Evolutionary conservation across 2,797 vertebrate genomes (phyloP), one percentile per base, ranked within the genome.

Genomic region (Pangasius sanitwongsei): DNA sequence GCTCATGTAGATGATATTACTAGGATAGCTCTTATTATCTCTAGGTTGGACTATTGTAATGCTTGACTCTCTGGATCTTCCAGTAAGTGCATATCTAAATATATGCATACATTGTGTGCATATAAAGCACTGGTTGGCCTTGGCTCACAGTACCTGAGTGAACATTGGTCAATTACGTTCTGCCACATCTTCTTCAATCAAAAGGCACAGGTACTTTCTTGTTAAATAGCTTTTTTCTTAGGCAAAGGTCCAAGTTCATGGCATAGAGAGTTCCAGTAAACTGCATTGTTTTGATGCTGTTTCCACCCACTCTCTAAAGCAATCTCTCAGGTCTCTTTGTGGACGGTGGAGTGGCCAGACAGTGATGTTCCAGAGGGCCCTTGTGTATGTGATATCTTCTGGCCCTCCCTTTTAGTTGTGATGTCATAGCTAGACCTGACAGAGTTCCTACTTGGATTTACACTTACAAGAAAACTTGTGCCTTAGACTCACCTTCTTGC

Each of bases 391-490:
- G 44, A 78, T 78, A 53, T 78, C 75, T 78, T 20, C 4, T 31
- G 25, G 13, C 25, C 6, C 50, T 53, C 15, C 28, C 3, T 55
- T 48, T 75, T 48, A 28, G 41, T 48, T 31, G 75, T 53, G 50
- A 50, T 55, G n/a, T 31, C 48, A 53, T 53, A 78, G 16, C 28
- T 18, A 80, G 6, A 20, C 28, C 75, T 77, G n/a, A 28, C 37
- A 48, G 41, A 75, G 72, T 75, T 48, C 48, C 50, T 80, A 31
- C 6, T 31, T 80, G 16, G 75, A 80, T 55, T 80, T 80, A 80
- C 50, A 25, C 41, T 44, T 55, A 8, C 20, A 2, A 78, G 18
- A 78, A 78, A 55, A 20, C 2, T 31, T 55, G 20, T 55, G 7
- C n/a, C 28, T 48, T 48, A 48, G 11, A 75, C 72, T 34, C 67